A percentile compares a stretch with the other conserved stretches of the same genome.
Evolutionary conservation across 1,140 invertebrate genomes (phyloP).

Genomic region (Drosophila nigrodunni): DNA sequence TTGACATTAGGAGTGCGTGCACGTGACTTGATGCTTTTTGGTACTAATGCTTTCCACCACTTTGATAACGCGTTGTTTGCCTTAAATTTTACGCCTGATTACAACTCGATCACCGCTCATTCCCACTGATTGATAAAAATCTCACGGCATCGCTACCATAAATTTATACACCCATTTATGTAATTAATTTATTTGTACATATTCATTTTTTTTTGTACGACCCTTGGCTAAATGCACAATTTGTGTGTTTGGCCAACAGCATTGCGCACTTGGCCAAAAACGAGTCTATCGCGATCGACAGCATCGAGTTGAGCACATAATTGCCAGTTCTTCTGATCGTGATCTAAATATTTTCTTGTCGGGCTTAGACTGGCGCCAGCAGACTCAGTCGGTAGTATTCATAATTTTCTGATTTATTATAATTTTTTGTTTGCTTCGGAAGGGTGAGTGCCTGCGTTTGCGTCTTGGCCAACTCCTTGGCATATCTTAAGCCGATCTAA

Average conservation of each 20-base stretch:
- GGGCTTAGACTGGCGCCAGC: conserved; percentile 70
- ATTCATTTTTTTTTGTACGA: conserved; percentile 4
- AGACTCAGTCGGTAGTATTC: conserved; percentile 47
- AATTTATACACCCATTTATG: no score
- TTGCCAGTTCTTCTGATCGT: conserved; percentile 43
- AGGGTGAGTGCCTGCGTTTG: conserved; percentile 44
- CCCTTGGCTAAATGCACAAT: conserved; percentile 60
- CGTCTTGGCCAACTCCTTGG: conserved; percentile 24
- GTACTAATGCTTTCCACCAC: conserved; percentile 60
- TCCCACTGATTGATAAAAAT: conserved; percentile 71
- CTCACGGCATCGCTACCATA: conserved; percentile 51
- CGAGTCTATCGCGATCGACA: conserved; percentile 46
- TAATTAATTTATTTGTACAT: no score
- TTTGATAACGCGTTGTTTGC: conserved; percentile 68
- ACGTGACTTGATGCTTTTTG: conserved; percentile 59
- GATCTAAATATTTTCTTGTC: background rate
- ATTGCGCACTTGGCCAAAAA: conserved; percentile 43
- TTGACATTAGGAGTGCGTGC: conserved; percentile 67
- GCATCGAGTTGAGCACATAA: conserved; percentile 65
- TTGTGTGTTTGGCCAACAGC: conserved; percentile 66
- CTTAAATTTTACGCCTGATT: conserved; percentile 78
- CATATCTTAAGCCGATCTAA: conserved; percentile 79
- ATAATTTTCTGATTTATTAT: conserved; percentile 35
- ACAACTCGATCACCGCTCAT: conserved; percentile 25
- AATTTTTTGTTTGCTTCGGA: conserved; percentile 39